phyloP scores from a whole-genome alignment of 92 coral and sea anemone genomes.

The Scolanthus callimorphus region DNA sequence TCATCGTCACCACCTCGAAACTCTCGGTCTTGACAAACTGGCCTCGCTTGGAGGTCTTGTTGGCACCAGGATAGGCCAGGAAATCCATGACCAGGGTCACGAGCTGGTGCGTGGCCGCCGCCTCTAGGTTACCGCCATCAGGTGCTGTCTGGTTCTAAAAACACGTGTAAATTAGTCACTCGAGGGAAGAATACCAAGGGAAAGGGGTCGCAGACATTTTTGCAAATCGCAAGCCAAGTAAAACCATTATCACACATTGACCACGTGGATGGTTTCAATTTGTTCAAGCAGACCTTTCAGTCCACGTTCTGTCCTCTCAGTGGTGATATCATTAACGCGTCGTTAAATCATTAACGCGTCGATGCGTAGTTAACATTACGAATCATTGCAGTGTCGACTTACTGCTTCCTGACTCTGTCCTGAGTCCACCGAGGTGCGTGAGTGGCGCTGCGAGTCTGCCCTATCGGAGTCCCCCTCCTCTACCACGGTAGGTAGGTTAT shows the following conservation, averaged over 20 bases:
- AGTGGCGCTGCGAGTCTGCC: constrained; percentile 44
- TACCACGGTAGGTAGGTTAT: constrained; percentile 85
- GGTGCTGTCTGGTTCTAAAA: constrained; percentile 16
- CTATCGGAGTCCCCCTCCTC: constrained; percentile 75
- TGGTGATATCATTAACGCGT: too few relatives aligned
- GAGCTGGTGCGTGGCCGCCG: constrained; percentile 91
- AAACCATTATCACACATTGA: too few relatives aligned
- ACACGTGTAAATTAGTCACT: constrained; percentile 3
- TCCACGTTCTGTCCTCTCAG: too few relatives aligned
- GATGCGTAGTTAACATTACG: too few relatives aligned
- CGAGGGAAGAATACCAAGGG: too few relatives aligned
- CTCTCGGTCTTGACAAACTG: constrained; percentile 85
- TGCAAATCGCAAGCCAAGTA: too few relatives aligned
- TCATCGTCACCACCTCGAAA: constrained; percentile 87
- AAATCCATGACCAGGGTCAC: constrained; percentile 95
- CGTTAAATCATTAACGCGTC: too few relatives aligned
- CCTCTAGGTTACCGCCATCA: constrained; percentile 68
- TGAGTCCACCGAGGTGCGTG: constrained; percentile 50
- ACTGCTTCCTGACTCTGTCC: constrained; percentile 56
- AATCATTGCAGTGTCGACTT: constrained; percentile 1
- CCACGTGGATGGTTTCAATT: too few relatives aligned
- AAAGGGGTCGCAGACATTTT: too few relatives aligned
- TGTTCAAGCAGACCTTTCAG: too few relatives aligned
- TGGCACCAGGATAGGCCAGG: constrained; percentile 87
- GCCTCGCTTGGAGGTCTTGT: constrained; percentile 45